Base-by-base conservation (phyloP, 2,113 vertebrate genomes). In the Archilochus colubris region DNA sequence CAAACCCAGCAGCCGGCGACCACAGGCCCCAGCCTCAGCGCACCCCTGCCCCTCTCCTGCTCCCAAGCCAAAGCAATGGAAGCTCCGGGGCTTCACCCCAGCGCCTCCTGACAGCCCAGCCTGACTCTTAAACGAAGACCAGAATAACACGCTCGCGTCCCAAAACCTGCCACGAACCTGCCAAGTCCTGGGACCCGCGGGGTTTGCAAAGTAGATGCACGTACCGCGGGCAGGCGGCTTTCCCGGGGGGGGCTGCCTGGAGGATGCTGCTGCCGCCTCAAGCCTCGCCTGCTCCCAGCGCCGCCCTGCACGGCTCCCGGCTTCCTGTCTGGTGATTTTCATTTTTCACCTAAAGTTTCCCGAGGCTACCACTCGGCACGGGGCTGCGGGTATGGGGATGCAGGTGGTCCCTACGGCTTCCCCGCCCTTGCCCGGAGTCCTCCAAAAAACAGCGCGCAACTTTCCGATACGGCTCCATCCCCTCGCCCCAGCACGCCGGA, bases 311-410 rank as follows among this genome's bases (percentile, higher is more conserved):
- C 54, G 21, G 40, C 73, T 36, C 28, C 31, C 22, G 21, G 31
- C 64, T 77, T 55, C 74, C 46, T 15, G 57, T 43, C 74, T 20
- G 7, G 7, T 3, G 15, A 63, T 75, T 15, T 62, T 30, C 6
- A 75, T 75, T 68, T 51, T 76, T 20, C 82, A 79, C 50, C 44
- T 20, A 58, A 96, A 96, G 78, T 95, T 95, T 90, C 44, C 44
- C 53, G 25, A 82, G 75, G 15, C 0, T 57, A 30, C 20, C 31
- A 21, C 38, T 6, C 9, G 66, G 48, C 58, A 21, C 30, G 66
- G 66, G 24, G 38, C 61, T 12, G 43, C 25, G 43, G n/a, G 40
- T 61, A 50, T 7, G 63, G 21, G 8, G 51, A 31, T 16, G 36
- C 13, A 53, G 53, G 62, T 3, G 11, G 13, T 28, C 55, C 61